These are phyloP conservation scores for Brachyptera risi DNA, from an alignment of 2,888 invertebrate species.

Conservation along the genomic window DNA sequence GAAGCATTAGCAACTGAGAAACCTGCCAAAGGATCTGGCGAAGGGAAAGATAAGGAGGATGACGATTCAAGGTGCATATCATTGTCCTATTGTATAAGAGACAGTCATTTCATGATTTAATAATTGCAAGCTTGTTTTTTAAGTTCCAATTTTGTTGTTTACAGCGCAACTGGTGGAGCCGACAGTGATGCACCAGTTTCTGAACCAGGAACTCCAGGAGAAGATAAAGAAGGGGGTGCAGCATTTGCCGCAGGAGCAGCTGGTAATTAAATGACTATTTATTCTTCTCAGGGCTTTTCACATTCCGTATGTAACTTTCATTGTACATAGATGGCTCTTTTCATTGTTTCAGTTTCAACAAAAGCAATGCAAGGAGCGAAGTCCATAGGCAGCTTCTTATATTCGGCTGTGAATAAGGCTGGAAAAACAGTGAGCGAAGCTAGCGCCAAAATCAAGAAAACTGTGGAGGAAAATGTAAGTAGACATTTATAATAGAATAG, in stretches of 20 bases:
- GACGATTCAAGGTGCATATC: slow-evolving; percentile 73
- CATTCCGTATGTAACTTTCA: background rate
- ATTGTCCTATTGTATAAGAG: background rate
- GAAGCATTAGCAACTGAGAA: slow-evolving; percentile 44
- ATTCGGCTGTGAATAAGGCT: slow-evolving; percentile 94
- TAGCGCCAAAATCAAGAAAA: slow-evolving; percentile 89
- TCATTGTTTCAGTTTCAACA: slow-evolving; percentile 67
- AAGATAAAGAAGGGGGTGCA: slow-evolving; percentile 68
- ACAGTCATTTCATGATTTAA: background rate
- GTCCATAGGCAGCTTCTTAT: slow-evolving; percentile 87
- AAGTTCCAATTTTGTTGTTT: slow-evolving; percentile 10
- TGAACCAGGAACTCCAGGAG: slow-evolving; percentile 71
- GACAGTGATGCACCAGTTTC: slow-evolving; percentile 77
- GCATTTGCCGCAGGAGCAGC: slow-evolving; percentile 24
- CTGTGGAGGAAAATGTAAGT: slow-evolving; percentile 93
- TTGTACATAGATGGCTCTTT: slow-evolving; percentile 3
- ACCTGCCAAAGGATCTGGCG: slow-evolving; percentile 37
- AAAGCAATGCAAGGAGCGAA: slow-evolving; percentile 88
- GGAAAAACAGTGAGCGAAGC: slow-evolving; percentile 89
- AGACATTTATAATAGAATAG: too few relatives aligned
- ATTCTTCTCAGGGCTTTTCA: slow-evolving; percentile 20
- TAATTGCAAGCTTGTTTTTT: background rate
- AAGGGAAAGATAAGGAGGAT: slow-evolving; percentile 69
- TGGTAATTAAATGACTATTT: background rate
- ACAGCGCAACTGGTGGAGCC: slow-evolving; percentile 84